Conservation (phyloP, 2,888 invertebrate genomes). For the Polyommatus iphigenia region DNA sequence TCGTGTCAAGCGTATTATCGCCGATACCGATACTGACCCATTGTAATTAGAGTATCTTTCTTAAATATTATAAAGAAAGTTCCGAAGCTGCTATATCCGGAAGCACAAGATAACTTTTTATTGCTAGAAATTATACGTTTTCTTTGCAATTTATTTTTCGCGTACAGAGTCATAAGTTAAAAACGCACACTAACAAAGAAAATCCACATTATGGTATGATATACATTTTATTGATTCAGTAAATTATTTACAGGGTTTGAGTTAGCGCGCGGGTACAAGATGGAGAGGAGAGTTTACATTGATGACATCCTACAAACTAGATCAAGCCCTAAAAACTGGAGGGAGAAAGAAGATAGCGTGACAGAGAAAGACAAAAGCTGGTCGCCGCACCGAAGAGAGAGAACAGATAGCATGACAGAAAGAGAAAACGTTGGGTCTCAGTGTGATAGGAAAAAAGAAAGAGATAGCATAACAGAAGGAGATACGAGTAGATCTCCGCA, state of each 20-base stretch:
- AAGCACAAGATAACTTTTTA: too few species aligned
- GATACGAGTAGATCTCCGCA: not conserved
- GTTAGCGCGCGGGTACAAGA: conserved; percentile 83
- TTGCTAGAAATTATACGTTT: too few species aligned
- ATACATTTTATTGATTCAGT: conserved; percentile 9
- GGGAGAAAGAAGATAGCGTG: not conserved
- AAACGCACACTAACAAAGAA: too few species aligned
- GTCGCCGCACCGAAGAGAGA: not conserved
- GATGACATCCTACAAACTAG: conserved; percentile 57
- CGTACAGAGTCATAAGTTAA: too few species aligned
- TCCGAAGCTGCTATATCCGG: too few species aligned
- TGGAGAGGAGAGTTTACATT: conserved; percentile 82
- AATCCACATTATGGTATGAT: not conserved
- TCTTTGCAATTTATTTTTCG: too few species aligned
- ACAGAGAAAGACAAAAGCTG: not conserved
- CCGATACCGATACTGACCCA: too few species aligned
- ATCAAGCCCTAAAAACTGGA: not conserved
- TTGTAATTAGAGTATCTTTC: too few species aligned
- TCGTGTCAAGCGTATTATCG: too few species aligned
- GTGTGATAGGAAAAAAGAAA: not conserved
- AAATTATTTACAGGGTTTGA: conserved; percentile 74
- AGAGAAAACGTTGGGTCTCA: not conserved
- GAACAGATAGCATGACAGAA: not conserved
- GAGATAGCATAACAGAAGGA: not conserved
- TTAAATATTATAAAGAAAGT: too few species aligned